phyloP scores from a whole-genome alignment of 92 coral and sea anemone genomes.

The Zoanthus solanderi region DNA sequence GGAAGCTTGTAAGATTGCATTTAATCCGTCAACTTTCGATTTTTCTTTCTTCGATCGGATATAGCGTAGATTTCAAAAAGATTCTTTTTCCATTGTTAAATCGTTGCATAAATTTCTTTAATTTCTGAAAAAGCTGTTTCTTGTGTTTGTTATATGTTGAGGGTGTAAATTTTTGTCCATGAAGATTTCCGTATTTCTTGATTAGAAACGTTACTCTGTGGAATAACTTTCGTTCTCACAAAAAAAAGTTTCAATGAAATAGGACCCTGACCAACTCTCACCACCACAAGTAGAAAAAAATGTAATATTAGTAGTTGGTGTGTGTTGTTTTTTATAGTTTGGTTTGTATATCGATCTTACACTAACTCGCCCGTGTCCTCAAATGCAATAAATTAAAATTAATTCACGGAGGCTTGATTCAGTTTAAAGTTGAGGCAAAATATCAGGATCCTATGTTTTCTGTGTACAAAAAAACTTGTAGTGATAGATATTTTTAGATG shows the following conservation, averaged over 20 bases:
- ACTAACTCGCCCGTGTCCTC: background rate
- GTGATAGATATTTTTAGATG: background rate
- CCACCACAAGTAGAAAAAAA: constrained; percentile 21
- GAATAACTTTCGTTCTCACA: background rate
- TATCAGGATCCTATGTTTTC: background rate
- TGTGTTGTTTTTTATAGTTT: constrained; percentile 35
- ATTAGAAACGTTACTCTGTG: background rate
- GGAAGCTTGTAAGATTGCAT: constrained; percentile 9
- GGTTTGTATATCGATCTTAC: constrained; percentile 8
- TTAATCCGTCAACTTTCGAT: constrained; percentile 35
- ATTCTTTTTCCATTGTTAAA: constrained; percentile 35
- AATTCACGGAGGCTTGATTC: background rate
- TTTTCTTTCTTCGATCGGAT: constrained; percentile 16
- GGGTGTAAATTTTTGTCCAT: background rate
- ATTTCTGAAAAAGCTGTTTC: constrained; percentile 39
- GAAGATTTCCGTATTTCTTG: constrained; percentile 24
- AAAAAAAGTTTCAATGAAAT: background rate
- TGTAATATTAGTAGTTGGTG: constrained; percentile 19
- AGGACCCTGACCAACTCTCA: constrained; percentile 26
- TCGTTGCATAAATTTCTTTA: constrained; percentile 41
- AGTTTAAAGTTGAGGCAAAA: background rate
- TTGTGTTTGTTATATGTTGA: constrained; percentile 25
- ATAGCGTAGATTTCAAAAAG: constrained; percentile 21
- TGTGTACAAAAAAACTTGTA: background rate
- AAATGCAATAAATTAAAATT: background rate